phyloP scores from a whole-genome alignment of 2,797 vertebrate genomes.

The Lepilemur septentrionalis region DNA sequence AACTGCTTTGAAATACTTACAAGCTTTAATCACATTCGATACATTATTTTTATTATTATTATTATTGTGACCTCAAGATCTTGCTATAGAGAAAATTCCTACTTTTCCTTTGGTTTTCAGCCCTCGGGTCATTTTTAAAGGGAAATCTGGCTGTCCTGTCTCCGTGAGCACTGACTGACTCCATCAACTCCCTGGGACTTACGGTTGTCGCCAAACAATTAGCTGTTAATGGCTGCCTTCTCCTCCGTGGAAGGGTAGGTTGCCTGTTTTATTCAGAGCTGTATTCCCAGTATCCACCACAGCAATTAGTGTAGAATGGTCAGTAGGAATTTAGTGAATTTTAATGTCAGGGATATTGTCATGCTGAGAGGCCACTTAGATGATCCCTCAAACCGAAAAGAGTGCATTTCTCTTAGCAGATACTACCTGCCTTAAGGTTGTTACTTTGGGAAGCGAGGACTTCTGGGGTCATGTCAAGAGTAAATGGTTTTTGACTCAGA shows the following conservation, averaged over 20 bases:
- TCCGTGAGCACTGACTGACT: not conserved
- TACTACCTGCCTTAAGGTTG: not conserved
- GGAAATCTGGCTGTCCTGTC: not conserved
- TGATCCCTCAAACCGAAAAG: not conserved
- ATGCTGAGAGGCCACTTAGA: not conserved
- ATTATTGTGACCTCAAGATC: not conserved
- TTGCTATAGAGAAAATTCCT: not conserved
- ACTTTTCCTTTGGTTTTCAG: not conserved
- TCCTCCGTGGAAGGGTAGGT: not conserved
- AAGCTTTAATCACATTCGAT: not conserved
- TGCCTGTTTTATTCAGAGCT: not conserved
- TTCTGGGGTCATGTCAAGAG: not conserved
- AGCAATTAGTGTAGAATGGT: not conserved
- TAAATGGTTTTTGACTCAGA: not conserved
- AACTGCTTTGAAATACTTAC: not conserved
- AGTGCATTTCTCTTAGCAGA: not conserved
- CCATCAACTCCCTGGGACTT: not conserved
- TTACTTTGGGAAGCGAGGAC: not conserved
- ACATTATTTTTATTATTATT: not conserved
- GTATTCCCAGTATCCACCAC: not conserved
- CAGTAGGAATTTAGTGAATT: not conserved
- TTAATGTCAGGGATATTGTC: not conserved
- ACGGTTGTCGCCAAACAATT: not conserved
- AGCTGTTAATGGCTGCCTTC: not conserved
- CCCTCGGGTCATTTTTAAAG: not conserved